These are phyloP conservation scores for Dinoponera quadriceps DNA, from an alignment of 1,140 invertebrate genomes.

Conservation along the genomic window DNA sequence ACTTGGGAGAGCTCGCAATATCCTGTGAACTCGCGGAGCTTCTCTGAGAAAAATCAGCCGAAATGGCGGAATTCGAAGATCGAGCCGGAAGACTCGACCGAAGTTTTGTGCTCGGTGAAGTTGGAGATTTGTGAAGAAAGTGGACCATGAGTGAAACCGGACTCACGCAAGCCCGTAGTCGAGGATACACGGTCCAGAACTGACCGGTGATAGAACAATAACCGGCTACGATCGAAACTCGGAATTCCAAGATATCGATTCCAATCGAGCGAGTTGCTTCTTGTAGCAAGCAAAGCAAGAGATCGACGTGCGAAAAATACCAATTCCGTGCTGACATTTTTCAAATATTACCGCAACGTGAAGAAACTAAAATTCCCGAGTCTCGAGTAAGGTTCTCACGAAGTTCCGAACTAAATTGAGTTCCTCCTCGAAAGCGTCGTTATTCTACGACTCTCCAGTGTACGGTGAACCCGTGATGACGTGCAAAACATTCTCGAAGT, in stretches of 20 bases:
- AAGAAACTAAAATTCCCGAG: no score
- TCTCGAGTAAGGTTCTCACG: no score
- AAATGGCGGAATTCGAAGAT: conserved; percentile 33
- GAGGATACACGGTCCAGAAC: background rate
- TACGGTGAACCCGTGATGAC: conserved; percentile 20
- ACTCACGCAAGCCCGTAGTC: background rate
- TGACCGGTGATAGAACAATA: conserved; percentile 8
- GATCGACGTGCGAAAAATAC: background rate
- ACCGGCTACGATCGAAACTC: background rate
- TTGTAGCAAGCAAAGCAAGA: no score
- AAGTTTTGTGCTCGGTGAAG: background rate
- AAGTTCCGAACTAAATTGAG: no score
- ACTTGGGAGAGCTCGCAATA: background rate
- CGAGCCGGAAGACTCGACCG: background rate
- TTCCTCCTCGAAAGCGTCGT: no score
- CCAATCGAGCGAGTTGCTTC: background rate
- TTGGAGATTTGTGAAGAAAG: conserved; percentile 26
- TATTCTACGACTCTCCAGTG: background rate
- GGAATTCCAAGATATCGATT: background rate
- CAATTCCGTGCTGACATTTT: no score
- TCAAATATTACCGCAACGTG: no score
- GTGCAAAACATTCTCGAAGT: conserved; percentile 25
- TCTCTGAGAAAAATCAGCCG: conserved; percentile 11
- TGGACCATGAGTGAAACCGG: background rate
- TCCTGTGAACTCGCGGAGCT: background rate